These are phyloP conservation scores for Grammomys dolichurus DNA, from an alignment of 2,113 vertebrate genomes.

Conservation along the genomic window DNA sequence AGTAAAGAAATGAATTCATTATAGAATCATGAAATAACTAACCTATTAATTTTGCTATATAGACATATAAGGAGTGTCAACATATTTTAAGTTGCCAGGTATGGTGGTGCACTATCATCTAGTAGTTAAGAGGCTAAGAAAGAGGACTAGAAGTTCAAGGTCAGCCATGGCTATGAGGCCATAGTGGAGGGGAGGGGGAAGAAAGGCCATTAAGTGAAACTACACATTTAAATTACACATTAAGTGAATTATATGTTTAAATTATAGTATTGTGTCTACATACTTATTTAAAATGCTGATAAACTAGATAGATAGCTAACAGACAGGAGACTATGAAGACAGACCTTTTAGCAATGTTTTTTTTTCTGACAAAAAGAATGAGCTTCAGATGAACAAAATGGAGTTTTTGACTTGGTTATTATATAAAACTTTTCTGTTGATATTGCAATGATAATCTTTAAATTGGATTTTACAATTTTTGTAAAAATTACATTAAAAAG, in stretches of 20 bases:
- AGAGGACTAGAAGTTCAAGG: not conserved
- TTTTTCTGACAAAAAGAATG: conserved; percentile 33
- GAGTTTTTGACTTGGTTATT: not conserved
- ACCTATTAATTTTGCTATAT: not conserved
- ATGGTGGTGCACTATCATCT: not conserved
- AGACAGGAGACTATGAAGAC: not conserved
- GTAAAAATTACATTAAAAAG: not conserved
- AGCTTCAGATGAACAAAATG: not conserved
- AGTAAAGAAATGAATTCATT: not conserved
- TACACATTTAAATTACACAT: no score
- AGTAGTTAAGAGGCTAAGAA: not conserved
- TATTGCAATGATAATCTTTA: not conserved
- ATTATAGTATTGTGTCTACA: not conserved
- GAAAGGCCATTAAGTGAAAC: not conserved
- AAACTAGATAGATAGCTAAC: not conserved
- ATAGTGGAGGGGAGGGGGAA: not conserved
- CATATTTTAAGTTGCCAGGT: not conserved
- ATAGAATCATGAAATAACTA: not conserved
- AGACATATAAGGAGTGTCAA: not conserved
- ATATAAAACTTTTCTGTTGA: not conserved
- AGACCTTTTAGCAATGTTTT: not conserved
- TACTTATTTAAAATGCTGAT: conserved; percentile 25
- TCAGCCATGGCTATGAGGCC: not conserved
- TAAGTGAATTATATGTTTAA: not conserved
- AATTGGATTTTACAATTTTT: conserved; percentile 30